Evolutionary conservation across 1,140 invertebrate species (phyloP), one percentile per base, ranked within the genome.

Genomic region (Drosophila chauvacae): DNA sequence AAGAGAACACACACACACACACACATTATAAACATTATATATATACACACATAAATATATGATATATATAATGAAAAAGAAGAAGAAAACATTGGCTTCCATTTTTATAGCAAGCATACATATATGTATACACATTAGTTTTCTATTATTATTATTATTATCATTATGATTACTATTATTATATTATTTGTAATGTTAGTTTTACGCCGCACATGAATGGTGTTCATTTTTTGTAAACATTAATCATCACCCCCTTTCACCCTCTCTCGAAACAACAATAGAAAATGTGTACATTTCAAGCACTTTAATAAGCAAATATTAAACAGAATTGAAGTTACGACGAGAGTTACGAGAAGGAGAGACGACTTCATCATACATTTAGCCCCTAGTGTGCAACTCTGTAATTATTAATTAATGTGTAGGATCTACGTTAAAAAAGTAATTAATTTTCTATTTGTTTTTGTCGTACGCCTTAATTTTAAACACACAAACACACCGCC

Each of bases 71-170:
- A 33, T 30, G 23, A 23, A 16, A 53, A 73, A 42, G 39, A 59
- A 42, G 39, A 59, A 20, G 28, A 59, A 80, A 66, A 82, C 77
- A 88, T 91, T 91, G 91, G 91, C 91, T 91, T 91, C 87, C 91
- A 91, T 91, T 87, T 91, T 90, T 59, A 50, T 59, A 71, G 69
- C 64, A 65, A 60, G 56, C 57, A 64, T 68, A 63, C 66, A 50
- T 47, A 65, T 56, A 70, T 55, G 48, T 73, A 69, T 51, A 80
- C 78, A 74, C 45, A 70, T 77, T 85, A 85, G 72, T 85, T 77
- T 47, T 80, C 62, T 73, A 53, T 68, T 77, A 37, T 51, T 73
- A 53, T 68, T 77, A 37, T 51, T 28, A 50, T 53, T 69, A 61
- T 47, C 20, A 57, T 41, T 70, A 55, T 41, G n/a, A 55, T 56